Evolutionary conservation across 2,113 vertebrate species (phyloP).

Genomic region (Lates calcarifer): DNA sequence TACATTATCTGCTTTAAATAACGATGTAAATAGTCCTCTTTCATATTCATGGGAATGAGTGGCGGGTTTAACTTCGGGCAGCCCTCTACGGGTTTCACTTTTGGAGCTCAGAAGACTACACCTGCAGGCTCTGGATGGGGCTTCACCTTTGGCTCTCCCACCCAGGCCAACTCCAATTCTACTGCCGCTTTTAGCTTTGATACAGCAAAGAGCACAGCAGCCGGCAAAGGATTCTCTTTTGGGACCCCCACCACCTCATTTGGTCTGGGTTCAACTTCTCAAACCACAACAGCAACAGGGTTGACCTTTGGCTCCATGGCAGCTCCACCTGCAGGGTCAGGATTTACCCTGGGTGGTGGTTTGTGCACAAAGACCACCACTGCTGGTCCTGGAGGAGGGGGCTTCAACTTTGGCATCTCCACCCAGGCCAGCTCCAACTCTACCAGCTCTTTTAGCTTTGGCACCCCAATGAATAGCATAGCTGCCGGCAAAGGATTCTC

Average conservation of each 20-base stretch:
- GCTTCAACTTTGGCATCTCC: constrained; percentile 74
- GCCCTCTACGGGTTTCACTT: constrained; percentile 82
- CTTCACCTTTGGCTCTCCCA: constrained; percentile 84
- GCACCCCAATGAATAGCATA: constrained; percentile 77
- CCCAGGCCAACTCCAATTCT: constrained; percentile 69
- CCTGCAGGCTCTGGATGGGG: constrained; percentile 67
- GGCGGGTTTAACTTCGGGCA: constrained; percentile 88
- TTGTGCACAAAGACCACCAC: constrained; percentile 64
- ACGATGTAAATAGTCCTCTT: too few species aligned
- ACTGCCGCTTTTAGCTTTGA: constrained; percentile 87
- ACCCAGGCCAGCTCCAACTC: constrained; percentile 70
- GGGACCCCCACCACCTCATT: constrained; percentile 84
- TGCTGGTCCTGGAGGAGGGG: constrained; percentile 62
- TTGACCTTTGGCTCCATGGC: constrained; percentile 80
- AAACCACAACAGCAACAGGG: constrained; percentile 77
- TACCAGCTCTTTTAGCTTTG: constrained; percentile 86
- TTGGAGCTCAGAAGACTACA: constrained; percentile 81
- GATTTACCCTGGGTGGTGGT: constrained; percentile 76
- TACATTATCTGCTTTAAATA: neutral
- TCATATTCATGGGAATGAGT: constrained; percentile 84
- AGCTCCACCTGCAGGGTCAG: constrained; percentile 69
- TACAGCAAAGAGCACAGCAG: constrained; percentile 71
- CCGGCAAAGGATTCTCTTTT: constrained; percentile 82
- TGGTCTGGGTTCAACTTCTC: constrained; percentile 77
- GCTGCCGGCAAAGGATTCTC: constrained; percentile 79